Base-by-base conservation (phyloP, 23 tunicate genomes). In the Phallusia fumigata region DNA sequence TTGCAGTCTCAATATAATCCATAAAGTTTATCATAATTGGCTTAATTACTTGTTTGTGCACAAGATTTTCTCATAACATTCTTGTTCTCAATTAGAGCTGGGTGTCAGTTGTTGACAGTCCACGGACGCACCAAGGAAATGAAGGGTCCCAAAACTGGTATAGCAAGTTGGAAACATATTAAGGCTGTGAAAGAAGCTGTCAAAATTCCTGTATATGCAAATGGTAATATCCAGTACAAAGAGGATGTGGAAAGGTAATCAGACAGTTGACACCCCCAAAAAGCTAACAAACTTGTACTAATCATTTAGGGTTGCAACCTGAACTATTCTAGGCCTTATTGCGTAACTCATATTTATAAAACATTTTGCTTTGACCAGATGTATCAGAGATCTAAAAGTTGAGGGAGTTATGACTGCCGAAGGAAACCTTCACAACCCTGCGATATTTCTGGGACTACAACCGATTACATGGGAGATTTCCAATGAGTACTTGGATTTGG, bases 381-480 rank as follows among this genome's bases (percentile, higher is more conserved):
- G 98, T 76, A 52, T 94, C n/a, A 52, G 76, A 28, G 90, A 88
- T 22, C 92, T 96, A 52, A 85, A 87, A 19, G 96, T 91, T 0
- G 99, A 96, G 58, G 99, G 96, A 0, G 96, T 96, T 0, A 96
- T 96, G 99, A 88, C 80, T 3, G 99, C 99, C 18, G 99, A 96
- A 69, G 99, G 99, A 50, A 96, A 84, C 74, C 74, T 96, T 18
- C 92, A 89, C 65, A 91, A 96, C 64, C 99, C 99, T 22, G 84
- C 82, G 19, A 73, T 96, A 30, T 96, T 96, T 79, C 31, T 78
- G 5, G 93, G 88, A 31, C 32, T 21, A 36, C 52, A 36, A 21
- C 90, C 90, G 3, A 21, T 74, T 0, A 84, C 84, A 35, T 90
- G 96, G 88, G 96, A 90, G 19, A 91, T 96, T 30, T 53, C 99